Evolutionary conservation across 2,797 vertebrate genomes (phyloP), one percentile per base, ranked within the genome.

Genomic region (Cheirogaleus major): DNA sequence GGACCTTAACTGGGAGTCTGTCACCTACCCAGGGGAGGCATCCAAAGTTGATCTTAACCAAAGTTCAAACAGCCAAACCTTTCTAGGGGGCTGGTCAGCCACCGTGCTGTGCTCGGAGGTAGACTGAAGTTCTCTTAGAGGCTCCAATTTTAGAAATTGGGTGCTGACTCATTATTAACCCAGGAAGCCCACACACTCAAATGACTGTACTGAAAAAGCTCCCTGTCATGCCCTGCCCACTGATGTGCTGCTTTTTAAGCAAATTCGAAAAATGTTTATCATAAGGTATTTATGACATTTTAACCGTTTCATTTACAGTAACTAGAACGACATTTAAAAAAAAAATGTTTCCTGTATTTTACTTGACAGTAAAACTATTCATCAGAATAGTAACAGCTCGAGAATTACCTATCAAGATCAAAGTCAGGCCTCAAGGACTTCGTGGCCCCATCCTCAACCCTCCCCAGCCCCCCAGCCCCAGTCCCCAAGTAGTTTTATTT

Each of bases 151-250:
- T 95, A 97, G 95, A 94, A 95, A 72, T 35, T 35, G 35, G 50
- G 72, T 94, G 99, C 99, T 99, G 99, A 99, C 98, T 99, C 99
- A 99, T 99, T 99, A 99, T 98, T 98, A 97, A 97, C 98, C 90
- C 95, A 83, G 89, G 79, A 89, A 98, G 98, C 99, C 99, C 98
- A 98, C 99, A 73, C 98, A 98, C 98, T 98, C 98, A 97, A 97
- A 98, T 98, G 98, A 98, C 97, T 98, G 98, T 98, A 99, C 98
- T 94, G 94, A 97, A 96, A 93, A 91, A 95, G 94, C 91, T 98
- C 97, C 41, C 30, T 90, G 98, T 97, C 98, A 97, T 93, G 76
- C 98, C 95, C 93, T 79, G 87, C 96, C 98, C 98, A 81, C 30
- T 65, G 63, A 78, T 75, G 97, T 97, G 87, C 63, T 96, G 83